A percentile compares a stretch with the other conserved stretches of the same genome.
These are phyloP conservation scores for Vipera ursinii DNA, from an alignment of 2,797 vertebrate species.

Conservation along the genomic window DNA sequence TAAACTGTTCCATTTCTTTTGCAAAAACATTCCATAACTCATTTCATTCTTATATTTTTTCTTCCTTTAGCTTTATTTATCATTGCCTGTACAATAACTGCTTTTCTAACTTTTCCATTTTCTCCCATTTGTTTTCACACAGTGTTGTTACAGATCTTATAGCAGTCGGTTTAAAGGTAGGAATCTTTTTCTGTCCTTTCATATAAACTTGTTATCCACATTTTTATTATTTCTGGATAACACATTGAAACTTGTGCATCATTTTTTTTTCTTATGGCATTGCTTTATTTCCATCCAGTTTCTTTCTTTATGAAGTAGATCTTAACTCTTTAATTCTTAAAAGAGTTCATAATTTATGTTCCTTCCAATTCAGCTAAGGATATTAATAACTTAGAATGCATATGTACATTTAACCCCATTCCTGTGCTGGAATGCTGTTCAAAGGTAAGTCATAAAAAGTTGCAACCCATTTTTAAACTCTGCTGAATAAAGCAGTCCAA, in stretches of 20 bases:
- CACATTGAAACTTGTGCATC: constrained; percentile 32
- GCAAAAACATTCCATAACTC: constrained; percentile 54
- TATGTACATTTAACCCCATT: background rate
- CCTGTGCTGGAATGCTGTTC: background rate
- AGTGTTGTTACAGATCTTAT: constrained; percentile 68
- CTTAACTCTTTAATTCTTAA: background rate
- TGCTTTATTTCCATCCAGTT: constrained; percentile 17
- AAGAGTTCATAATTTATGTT: background rate
- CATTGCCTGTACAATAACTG: constrained; percentile 59
- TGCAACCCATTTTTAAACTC: background rate
- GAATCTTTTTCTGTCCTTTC: constrained; percentile 63
- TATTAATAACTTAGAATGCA: background rate
- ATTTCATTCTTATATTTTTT: constrained; percentile 57
- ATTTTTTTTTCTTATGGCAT: constrained; percentile 39
- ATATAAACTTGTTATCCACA: constrained; percentile 46
- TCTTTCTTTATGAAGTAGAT: background rate
- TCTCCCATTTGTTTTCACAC: constrained; percentile 66
- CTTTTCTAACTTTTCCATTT: constrained; percentile 67
- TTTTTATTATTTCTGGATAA: constrained; percentile 44
- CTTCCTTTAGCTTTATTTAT: constrained; percentile 59
- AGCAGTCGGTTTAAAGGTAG: constrained; percentile 69
- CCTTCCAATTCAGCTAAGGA: background rate
- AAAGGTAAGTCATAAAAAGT: background rate
- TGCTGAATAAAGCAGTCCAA: background rate
- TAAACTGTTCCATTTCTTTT: constrained; percentile 57